Evolutionary conservation across 2,888 invertebrate species (phyloP), one percentile per base, ranked within the genome.

Genomic region (Himalopsyche anomala): DNA sequence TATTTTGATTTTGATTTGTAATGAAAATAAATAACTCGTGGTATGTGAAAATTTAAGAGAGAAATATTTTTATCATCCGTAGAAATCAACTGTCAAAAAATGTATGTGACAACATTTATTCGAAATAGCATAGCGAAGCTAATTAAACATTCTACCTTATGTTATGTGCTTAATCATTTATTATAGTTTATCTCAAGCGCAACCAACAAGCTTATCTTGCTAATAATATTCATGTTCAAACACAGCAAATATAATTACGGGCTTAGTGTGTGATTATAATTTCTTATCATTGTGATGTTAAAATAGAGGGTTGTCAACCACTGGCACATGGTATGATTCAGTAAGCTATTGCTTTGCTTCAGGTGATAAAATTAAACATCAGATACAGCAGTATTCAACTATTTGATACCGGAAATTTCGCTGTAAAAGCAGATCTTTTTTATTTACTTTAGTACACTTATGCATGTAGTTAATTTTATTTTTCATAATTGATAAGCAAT

Each of bases 221-320:
- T 85, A 85, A 82, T 85, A 85, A 85, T 85, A 82, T 74, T 17
- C 62, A 36, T 56, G 80, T 69, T 85, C 62, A 54, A 79, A 85
- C 82, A 85, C 42, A 80, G 82, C 80, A 83, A 85, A 82, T 85
- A 83, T 85, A 85, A 85, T 85, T 85, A 82, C 51, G 82, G 82
- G 85, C 85, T 85, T 69, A 82, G 45, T 74, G 51, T 51, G n/a
- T 74, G 84, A 81, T 82, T 85, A 82, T 81, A 85, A 36, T 62
- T 45, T 81, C 84, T 84, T 84, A 81, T 81, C 81, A 45, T 42
- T 19, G 62, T 62, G n/a, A 62, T 62, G 62, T 28, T 62, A 19
- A 62, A 62, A 28, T 62, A 62, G 62, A 62, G n/a, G 62, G 62
- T 62, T 62, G 19, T 28, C 62, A 62, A 62, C 62, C 28, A 62